Conservation (phyloP, 2,888 invertebrate species). For the Mythimna ferrago region DNA sequence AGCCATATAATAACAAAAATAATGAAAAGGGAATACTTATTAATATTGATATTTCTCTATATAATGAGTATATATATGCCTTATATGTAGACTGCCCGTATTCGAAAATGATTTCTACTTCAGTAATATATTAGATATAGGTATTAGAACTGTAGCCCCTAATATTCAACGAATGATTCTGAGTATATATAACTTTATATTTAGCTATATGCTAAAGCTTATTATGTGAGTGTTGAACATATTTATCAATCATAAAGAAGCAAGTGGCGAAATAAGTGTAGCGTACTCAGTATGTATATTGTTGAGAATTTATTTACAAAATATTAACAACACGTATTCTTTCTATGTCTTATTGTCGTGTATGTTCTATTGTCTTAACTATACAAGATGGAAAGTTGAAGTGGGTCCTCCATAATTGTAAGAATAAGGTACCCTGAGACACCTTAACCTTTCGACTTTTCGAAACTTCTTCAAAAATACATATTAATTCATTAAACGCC, state of each 20-base stretch:
- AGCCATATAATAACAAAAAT: conserved; percentile 27
- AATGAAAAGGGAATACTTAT: conserved; percentile 39
- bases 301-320: not conserved
- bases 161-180: conserved; percentile 52
- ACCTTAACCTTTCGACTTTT: too few relatives aligned
- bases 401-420: not conserved
- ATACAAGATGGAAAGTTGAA: not conserved
- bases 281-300: not conserved
- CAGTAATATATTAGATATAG: conserved; percentile 50
- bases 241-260: conserved; percentile 25
- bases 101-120: conserved; percentile 42
- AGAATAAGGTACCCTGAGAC: not conserved
- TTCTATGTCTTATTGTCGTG: too few relatives aligned
- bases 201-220: conserved; percentile 44
- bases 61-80: conserved; percentile 56
- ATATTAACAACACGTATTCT: not conserved
- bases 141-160: conserved; percentile 49
- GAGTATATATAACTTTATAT: conserved; percentile 28
- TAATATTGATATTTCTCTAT: conserved; percentile 37
- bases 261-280: conserved; percentile 19
- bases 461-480: too few relatives aligned
- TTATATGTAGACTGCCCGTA: conserved; percentile 59
- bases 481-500: too few relatives aligned
- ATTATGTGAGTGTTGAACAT: conserved; percentile 30
- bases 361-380: not conserved